Evolutionary conservation across 1,140 invertebrate species (phyloP), one percentile per base, ranked within the genome.

Genomic region (Megalonaias nervosa): DNA sequence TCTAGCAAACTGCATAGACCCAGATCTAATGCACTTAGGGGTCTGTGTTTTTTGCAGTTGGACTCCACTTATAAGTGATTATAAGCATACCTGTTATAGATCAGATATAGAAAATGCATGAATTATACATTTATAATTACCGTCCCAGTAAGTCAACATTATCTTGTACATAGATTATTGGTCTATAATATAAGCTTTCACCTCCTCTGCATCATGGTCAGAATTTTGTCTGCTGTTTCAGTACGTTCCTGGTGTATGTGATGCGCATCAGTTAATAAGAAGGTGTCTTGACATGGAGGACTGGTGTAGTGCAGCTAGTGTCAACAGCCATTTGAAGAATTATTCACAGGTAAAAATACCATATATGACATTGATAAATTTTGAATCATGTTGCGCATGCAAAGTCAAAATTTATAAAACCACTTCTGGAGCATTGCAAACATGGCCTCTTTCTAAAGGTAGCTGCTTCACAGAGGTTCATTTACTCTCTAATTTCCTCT

Each of bases 221-320:
- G 68, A 56, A 6, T 55, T 19, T 16, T 64, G 16, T 67, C 60
- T 26, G 56, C 19, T 21, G 61, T 75, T 84, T 26, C 80, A 87
- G 86, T 74, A 81, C 65, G 59, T 82, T 26, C 75, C 83, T 48
- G 73, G 81, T 38, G 71, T 80, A 15, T 81, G 82, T 77, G 67
- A 84, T 67, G 77, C 71, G 57, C 65, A 79, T 11, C 74, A 79
- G 48, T 62, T 85, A 19, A 38, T 85, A 16, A 70, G 79, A 60
- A 75, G 74, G 55, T 84, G 81, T 82, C 75, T 84, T 16, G 81
- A 83, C 59, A 65, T 80, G 11, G 55, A 77, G 17, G 85, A 87
- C 58, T 86, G 84, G 83, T 61, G 80, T 14, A 81, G 81, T 64
- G 85, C 86, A 67, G 83, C 82, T 2, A 81, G 79, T 69, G 67